Evolutionary conservation across 53 echinoderm and acorn worm species (phyloP), one percentile per base, ranked within the genome.

Genomic region (Echinometra lucunter): DNA sequence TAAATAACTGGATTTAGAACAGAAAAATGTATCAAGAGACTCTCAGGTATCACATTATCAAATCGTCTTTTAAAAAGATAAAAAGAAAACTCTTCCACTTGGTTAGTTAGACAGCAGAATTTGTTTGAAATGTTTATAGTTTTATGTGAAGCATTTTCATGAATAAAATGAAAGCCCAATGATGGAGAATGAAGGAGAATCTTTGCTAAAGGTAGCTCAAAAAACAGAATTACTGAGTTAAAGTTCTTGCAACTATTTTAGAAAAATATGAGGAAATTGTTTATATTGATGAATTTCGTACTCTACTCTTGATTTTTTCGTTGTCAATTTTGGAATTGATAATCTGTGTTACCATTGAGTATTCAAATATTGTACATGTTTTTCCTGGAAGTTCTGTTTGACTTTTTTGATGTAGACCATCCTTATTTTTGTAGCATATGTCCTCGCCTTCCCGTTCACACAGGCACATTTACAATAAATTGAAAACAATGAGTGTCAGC

Each of bases 391-490:
- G 60, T 89, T 91, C 30, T 91, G 44, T 91, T 90, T 91, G 40
- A 91, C 37, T 45, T 69, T 66, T 91, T 91, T 69, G 44, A 66
- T 91, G 91, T 91, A 92, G 80, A 58, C 92, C 92, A n/a, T 57
- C 92, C 72, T 60, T 92, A 92, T 78, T 92, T 91, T 78, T 92
- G 92, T 92, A 92, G 92, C 78, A 55, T 92, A 72, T 92, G 75
- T 55, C 92, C 92, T 60, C 55, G 92, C 92, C 78, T 57, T 55
- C 58, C 80, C 55, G 15, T 57, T 75, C 80, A 57, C 92, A 78
- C 92, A 56, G 92, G 92, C 92, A 92, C 92, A 9, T 92, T 75
- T 92, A 92, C 92, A 92, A 91, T 92, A 78, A 92, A 92, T 45
- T 90, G 60, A 90, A 90, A 91, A 92, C 49, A 92, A n/a, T 92